Evolutionary conservation across 1,140 invertebrate species (phyloP), one percentile per base, ranked within the genome.

Genomic region (Papilio machaon): DNA sequence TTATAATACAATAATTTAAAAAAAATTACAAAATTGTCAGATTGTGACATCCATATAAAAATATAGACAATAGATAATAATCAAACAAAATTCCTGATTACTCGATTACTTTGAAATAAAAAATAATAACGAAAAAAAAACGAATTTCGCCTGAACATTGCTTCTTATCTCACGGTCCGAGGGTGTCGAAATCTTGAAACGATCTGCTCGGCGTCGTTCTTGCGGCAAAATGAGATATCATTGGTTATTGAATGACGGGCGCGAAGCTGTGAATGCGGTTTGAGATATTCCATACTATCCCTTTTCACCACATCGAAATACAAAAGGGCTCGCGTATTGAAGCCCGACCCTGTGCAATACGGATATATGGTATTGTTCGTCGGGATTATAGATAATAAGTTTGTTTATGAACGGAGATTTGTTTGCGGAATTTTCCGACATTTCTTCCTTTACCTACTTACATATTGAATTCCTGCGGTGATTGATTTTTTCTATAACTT

Each of bases 221-320:
- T 89, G 89, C 88, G 89, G 89, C 89, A 92, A 93, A 93, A 93
- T 91, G 87, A 91, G 91, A 93, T 93, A 93, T 93, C 91, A 91
- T 86, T 91, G 85, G 89, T 88, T 93, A 93, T 93, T 93, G 91
- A 92, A 92, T 91, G 90, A 91, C 88, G 88, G 85, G 84, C 84
- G 82, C 85, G 85, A 85, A 84, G 85, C 88, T 85, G 88, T 85
- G 85, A 87, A 84, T 84, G 85, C 83, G 87, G 86, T 85, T 88
- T 84, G 80, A 82, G 84, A 87, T 84, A 88, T 86, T 84, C 77
- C 84, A 80, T 81, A 64, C 70, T 80, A 78, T 81, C 82, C 79
- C 80, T 88, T 91, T 89, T 85, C 86, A 2, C 80, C 82, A 82
- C 43, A 80, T 81, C 80, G 79, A 64, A 80, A 83, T 81, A 86